Conservation (phyloP, 2,888 invertebrate genomes). For the Acanthosepion esculentum region DNA sequence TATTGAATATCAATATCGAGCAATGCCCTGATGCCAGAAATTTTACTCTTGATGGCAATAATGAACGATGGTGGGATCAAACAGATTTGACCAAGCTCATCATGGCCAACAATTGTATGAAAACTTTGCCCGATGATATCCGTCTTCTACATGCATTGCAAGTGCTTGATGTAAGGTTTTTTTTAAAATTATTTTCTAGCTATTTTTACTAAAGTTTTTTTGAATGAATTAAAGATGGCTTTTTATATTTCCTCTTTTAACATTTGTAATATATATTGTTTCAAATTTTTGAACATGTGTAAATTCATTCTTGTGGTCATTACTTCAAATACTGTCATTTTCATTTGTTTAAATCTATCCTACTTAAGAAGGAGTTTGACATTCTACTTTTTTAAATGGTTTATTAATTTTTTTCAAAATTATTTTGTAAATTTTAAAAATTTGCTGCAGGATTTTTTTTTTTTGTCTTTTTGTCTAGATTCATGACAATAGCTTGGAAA, state of each 20-base stretch:
- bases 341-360: too few species aligned
- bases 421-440: background rate
- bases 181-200: background rate
- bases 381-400: too few species aligned
- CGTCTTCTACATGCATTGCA: constrained; percentile 72
- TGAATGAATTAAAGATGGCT: too few species aligned
- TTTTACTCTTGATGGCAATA: constrained; percentile 70
- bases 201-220: background rate
- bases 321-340: too few species aligned
- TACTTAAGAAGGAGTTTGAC: too few species aligned
- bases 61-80: constrained; percentile 83
- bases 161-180: constrained; percentile 75
- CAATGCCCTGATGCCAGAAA: constrained; percentile 74
- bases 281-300: too few species aligned
- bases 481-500: constrained; percentile 86
- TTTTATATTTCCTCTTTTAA: too few species aligned
- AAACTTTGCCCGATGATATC: constrained; percentile 72
- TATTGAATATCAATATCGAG: constrained; percentile 76
- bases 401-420: background rate
- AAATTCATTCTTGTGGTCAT: too few species aligned
- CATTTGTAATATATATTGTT: too few species aligned
- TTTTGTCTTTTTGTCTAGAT: constrained; percentile 78
- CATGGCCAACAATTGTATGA: constrained; percentile 75
- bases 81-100: constrained; percentile 86
- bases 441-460: background rate